Percentiles rank a stretch among this genome's conserved stretches.
Conservation (phyloP, 2,797 vertebrate genomes). For the Gambusia yucatana region DNA sequence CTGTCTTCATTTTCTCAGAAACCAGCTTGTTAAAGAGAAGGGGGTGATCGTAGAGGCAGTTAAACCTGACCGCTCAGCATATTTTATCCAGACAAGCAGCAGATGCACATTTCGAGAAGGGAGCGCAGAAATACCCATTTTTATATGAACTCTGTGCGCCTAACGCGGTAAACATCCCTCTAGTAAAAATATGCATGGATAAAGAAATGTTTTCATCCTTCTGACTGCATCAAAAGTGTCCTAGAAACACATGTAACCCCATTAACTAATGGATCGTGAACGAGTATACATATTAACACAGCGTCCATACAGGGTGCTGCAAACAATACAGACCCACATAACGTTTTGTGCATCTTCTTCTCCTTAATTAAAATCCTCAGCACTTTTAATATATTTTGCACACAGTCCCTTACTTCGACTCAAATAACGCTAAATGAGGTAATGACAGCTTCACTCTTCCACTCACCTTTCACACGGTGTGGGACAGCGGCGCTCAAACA, state of each 20-base stretch:
- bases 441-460: conserved; percentile 46
- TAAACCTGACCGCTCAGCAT: conserved; percentile 19
- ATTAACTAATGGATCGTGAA: conserved; percentile 33
- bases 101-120: conserved; percentile 27
- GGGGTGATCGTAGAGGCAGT: background rate
- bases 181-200: conserved; percentile 22
- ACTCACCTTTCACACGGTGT: conserved; percentile 81
- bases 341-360: background rate
- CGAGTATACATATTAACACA: background rate
- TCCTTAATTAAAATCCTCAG: conserved; percentile 5
- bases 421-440: conserved; percentile 13
- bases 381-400: background rate
- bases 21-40: conserved; percentile 5
- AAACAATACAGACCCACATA: conserved; percentile 27
- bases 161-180: background rate
- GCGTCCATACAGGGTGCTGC: conserved; percentile 18
- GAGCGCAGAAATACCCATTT: conserved; percentile 24
- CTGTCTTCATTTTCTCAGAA: background rate
- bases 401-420: background rate
- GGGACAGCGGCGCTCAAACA: conserved; percentile 82
- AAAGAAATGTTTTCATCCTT: background rate
- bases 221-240: conserved; percentile 37
- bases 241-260: conserved; percentile 20
- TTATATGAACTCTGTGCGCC: conserved; percentile 25
- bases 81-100: conserved; percentile 12